Evolutionary conservation across 1,140 invertebrate species (phyloP).

Genomic region (Teleogryllus occipitalis): DNA sequence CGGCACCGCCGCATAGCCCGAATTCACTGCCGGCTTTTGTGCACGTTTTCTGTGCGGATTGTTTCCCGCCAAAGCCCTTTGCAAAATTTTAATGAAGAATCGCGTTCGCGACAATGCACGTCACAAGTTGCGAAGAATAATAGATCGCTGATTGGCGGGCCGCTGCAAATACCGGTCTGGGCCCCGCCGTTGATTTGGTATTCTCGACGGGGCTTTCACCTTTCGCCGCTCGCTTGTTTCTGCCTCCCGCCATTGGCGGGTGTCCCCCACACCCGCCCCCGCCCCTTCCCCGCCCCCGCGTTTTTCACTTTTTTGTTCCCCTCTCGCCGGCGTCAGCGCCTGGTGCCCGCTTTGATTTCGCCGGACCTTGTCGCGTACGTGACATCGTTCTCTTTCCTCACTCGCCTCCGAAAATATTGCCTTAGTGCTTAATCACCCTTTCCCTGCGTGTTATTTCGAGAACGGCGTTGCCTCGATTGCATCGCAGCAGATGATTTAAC

Average conservation of each 20-base stretch:
- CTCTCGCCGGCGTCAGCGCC: no score
- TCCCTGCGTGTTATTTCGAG: not conserved
- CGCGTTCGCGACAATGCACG: not conserved
- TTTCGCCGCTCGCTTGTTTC: not conserved
- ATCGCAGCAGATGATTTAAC: not conserved
- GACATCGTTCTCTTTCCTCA: not conserved
- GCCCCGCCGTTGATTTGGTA: not conserved
- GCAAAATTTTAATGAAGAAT: slow-evolving; percentile 2
- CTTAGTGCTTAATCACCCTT: not conserved
- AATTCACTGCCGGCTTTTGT: not conserved
- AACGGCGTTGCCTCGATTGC: not conserved
- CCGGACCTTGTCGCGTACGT: not conserved
- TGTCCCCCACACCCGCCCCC: not conserved
- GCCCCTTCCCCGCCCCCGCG: not conserved
- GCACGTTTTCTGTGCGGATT: not conserved
- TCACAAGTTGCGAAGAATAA: not conserved
- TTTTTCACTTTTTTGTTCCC: not conserved
- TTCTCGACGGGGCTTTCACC: not conserved
- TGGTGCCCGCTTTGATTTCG: not conserved
- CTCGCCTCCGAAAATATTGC: not conserved
- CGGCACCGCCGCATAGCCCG: not conserved
- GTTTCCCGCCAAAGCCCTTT: not conserved
- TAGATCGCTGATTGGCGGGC: not conserved
- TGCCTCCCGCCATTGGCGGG: not conserved
- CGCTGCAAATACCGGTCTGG: not conserved